A percentile compares a stretch with the other conserved stretches of the same genome.
Conservation (phyloP, 2,888 invertebrate species). For the Zaprionus obscuricornis region DNA sequence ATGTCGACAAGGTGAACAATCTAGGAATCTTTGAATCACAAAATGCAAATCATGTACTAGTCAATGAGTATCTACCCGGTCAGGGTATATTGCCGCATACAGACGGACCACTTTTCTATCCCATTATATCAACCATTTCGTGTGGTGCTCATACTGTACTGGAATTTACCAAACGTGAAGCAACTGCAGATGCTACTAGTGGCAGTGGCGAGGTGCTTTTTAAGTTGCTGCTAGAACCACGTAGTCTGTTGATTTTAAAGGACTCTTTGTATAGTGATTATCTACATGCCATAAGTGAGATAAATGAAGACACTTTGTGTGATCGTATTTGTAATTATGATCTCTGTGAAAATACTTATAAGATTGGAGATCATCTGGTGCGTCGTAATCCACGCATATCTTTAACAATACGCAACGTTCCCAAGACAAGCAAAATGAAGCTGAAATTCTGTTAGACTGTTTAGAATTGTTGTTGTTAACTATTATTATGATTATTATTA, state of each 20-base stretch:
- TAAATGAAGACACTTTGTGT: conserved; percentile 86
- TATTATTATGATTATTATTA: conserved; percentile 17
- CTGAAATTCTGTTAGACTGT: conserved; percentile 84
- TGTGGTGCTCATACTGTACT: conserved; percentile 96
- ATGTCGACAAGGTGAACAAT: conserved; percentile 88
- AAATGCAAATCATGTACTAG: conserved; percentile 95
- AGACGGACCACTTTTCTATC: conserved; percentile 97
- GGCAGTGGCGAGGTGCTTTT: conserved; percentile 84
- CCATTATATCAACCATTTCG: conserved; percentile 95
- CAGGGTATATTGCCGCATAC: conserved; percentile 99
- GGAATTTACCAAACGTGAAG: conserved; percentile 86
- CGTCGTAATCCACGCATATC: conserved; percentile 92
- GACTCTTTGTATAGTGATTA: conserved; percentile 92
- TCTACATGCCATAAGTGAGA: conserved; percentile 93
- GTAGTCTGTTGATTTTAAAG: conserved; percentile 94
- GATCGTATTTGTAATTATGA: conserved; percentile 87
- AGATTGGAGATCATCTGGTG: conserved; percentile 86
- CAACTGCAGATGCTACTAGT: conserved; percentile 20
- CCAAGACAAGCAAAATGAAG: conserved; percentile 92
- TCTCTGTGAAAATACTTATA: conserved; percentile 85
- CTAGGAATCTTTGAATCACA: conserved; percentile 87
- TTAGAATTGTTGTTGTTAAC: conserved; percentile 31
- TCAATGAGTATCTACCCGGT: conserved; percentile 96
- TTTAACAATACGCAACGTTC: conserved; percentile 96
- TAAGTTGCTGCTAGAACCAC: conserved; percentile 92